phyloP scores from a whole-genome alignment of 2,797 vertebrate species.

The Enteromius unitaeniatus region DNA sequence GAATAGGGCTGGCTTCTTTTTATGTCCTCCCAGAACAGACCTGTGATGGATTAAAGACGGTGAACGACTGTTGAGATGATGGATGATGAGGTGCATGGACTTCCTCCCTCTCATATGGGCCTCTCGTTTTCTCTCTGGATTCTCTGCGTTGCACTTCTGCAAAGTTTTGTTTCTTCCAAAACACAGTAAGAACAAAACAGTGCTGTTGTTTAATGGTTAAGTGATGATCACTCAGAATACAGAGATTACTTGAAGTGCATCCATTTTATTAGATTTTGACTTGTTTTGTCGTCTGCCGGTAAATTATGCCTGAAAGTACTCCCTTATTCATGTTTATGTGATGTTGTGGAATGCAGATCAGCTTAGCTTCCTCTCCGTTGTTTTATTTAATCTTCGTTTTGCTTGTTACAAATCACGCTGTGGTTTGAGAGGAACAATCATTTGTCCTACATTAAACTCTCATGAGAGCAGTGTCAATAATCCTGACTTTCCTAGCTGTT shows the following conservation, averaged over 20 bases:
- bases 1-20: slow-evolving; percentile 44
- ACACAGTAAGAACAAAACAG: background rate
- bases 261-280: background rate
- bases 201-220: background rate
- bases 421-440: background rate
- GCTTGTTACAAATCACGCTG: background rate
- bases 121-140: background rate
- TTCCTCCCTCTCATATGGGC: slow-evolving; percentile 24
- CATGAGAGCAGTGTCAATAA: background rate
- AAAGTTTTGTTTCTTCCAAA: background rate
- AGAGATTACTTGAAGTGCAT: background rate
- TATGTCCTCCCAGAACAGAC: slow-evolving; percentile 30
- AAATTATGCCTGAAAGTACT: background rate
- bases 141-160: background rate
- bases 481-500: background rate
- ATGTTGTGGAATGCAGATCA: background rate
- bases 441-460: slow-evolving; percentile 1
- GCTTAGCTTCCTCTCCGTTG: background rate
- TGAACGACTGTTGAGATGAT: slow-evolving; percentile 39
- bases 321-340: background rate
- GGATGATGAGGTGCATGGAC: slow-evolving; percentile 34
- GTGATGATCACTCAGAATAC: background rate
- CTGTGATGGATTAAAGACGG: slow-evolving; percentile 22
- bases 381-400: background rate
- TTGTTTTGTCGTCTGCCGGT: background rate